phyloP scores from a whole-genome alignment of 2,888 invertebrate genomes.

The Drosophila subsilvestris region DNA sequence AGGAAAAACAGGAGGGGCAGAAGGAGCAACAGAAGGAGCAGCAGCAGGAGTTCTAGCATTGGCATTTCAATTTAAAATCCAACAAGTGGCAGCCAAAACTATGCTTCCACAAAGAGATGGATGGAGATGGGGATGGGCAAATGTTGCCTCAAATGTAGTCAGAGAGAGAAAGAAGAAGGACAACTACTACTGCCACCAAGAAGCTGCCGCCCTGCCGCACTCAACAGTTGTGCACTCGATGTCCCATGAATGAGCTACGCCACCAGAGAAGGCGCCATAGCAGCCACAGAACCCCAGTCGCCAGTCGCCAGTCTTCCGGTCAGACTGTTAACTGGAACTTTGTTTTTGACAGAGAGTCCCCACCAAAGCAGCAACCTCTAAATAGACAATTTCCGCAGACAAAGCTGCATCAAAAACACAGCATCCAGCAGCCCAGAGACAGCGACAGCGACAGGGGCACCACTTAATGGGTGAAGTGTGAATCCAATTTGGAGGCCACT shows the following conservation, averaged over 20 bases:
- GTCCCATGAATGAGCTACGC: constrained; percentile 60
- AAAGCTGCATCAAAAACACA: constrained; percentile 46
- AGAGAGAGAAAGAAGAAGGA: constrained; percentile 32
- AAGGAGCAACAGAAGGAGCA: constrained; percentile 21
- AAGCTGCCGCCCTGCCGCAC: constrained; percentile 44
- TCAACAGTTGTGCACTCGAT: constrained; percentile 63
- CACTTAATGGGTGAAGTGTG: constrained; percentile 74
- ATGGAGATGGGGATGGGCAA: neutral
- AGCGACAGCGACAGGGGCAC: constrained; percentile 16
- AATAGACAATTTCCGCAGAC: constrained; percentile 41
- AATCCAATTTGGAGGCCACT: constrained; percentile 80
- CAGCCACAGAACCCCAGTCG: neutral
- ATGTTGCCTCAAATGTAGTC: constrained; percentile 4
- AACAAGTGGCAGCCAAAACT: constrained; percentile 78
- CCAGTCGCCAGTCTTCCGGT: constrained; percentile 42
- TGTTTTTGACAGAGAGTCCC: constrained; percentile 64
- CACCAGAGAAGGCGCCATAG: constrained; percentile 4
- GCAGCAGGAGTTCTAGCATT: constrained; percentile 39
- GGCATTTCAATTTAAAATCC: constrained; percentile 72
- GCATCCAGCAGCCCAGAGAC: constrained; percentile 6
- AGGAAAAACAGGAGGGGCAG: constrained; percentile 7
- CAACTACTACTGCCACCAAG: constrained; percentile 8
- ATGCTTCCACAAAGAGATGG: constrained; percentile 41
- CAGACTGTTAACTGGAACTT: constrained; percentile 60
- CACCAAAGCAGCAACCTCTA: constrained; percentile 24